Evolutionary conservation across 2,888 invertebrate species (phyloP).

Genomic region (Lissocephala sabroskyi): DNA sequence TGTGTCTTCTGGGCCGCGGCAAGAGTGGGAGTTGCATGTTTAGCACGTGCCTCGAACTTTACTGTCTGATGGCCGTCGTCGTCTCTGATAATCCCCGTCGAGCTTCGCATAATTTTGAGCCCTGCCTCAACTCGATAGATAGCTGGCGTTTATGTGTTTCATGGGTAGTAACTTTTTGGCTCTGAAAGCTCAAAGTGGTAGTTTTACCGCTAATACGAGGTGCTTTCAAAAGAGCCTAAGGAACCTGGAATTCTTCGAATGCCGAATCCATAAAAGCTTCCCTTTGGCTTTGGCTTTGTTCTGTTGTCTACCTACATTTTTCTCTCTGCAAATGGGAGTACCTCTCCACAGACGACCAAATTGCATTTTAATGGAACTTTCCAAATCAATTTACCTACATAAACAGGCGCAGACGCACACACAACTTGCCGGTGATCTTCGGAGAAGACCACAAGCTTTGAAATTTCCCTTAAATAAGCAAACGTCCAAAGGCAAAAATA

Average conservation of each 20-base stretch:
- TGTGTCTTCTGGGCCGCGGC: conserved; percentile 30
- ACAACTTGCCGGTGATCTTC: no score
- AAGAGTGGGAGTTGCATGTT: conserved; percentile 66
- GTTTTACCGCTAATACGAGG: no score
- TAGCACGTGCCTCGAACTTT: conserved; percentile 54
- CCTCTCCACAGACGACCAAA: conserved; percentile 22
- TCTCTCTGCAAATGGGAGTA: no score
- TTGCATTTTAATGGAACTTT: conserved; percentile 65
- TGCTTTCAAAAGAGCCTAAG: no score
- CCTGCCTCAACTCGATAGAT: no score
- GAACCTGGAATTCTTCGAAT: no score
- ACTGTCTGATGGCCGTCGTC: conserved; percentile 7
- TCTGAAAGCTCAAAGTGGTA: no score
- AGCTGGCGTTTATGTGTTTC: no score
- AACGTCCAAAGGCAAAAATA: background rate
- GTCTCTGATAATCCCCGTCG: no score
- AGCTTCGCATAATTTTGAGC: no score
- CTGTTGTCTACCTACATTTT: background rate
- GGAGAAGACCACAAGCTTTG: conserved; percentile 11
- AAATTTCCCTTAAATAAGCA: conserved; percentile 20
- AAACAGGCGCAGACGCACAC: conserved; percentile 6
- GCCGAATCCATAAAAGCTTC: conserved; percentile 5
- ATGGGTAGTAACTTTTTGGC: no score
- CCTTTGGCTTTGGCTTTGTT: conserved; percentile 39
- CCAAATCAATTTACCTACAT: conserved; percentile 51